These are phyloP conservation scores for Norana najaformis DNA, from an alignment of 2,888 invertebrate species.

Conservation along the genomic window DNA sequence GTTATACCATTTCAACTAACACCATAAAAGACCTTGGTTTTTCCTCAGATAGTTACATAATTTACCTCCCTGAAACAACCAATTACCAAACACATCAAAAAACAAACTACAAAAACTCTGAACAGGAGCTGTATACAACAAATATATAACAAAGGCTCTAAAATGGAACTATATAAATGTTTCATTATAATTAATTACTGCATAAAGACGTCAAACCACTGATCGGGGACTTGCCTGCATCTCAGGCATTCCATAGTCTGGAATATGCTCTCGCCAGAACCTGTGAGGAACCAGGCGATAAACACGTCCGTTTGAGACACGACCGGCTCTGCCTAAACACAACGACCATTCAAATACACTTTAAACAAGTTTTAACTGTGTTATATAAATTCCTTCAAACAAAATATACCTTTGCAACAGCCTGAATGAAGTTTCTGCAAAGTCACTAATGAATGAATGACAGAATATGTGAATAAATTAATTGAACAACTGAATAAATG, in stretches of 20 bases:
- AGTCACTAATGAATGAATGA: conserved; percentile 58
- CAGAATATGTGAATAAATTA: neutral
- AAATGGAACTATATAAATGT: neutral
- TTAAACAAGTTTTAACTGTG: no score
- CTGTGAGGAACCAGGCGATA: conserved; percentile 69
- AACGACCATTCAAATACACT: no score
- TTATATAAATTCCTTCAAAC: no score
- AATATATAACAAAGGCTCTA: neutral
- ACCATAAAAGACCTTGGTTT: neutral
- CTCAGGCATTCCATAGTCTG: conserved; percentile 62
- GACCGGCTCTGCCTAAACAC: conserved; percentile 78
- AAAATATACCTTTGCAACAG: neutral
- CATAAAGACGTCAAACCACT: neutral
- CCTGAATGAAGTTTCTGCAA: neutral
- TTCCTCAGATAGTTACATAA: neutral
- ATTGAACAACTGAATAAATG: conserved; percentile 27
- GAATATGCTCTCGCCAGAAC: conserved; percentile 55
- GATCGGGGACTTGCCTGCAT: conserved; percentile 56
- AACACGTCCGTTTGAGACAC: conserved; percentile 80
- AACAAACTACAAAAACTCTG: neutral
- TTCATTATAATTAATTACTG: neutral
- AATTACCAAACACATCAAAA: neutral
- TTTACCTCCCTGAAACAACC: neutral
- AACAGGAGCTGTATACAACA: no score
- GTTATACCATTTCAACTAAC: neutral